phyloP scores from a whole-genome alignment of 2,113 vertebrate species.

The Amphilophus citrinellus region DNA sequence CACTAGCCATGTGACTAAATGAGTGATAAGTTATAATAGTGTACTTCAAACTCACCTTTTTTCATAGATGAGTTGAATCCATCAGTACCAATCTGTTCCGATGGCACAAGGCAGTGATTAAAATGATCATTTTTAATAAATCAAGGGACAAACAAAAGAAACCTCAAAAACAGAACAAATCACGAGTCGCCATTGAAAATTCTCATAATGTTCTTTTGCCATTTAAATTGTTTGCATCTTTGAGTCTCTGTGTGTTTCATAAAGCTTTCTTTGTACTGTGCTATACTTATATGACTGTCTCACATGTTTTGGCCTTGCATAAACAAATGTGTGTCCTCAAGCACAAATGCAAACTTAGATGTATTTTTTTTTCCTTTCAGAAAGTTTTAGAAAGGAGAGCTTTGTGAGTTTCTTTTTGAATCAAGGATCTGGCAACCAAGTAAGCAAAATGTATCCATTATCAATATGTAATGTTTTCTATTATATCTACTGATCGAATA shows the following conservation, averaged over 20 bases:
- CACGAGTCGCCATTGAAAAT: neutral
- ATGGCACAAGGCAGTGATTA: neutral
- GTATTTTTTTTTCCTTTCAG: constrained; percentile 63
- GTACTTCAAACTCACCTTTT: neutral
- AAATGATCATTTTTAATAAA: neutral
- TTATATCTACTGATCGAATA: neutral
- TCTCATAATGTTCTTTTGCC: constrained; percentile 13
- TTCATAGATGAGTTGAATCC: neutral
- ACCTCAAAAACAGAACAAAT: neutral
- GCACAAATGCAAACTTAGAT: neutral
- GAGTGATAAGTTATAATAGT: fast-evolving
- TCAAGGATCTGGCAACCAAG: constrained; percentile 75
- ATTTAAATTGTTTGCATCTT: constrained; percentile 18
- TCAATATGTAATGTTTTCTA: neutral
- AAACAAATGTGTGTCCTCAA: constrained; percentile 13
- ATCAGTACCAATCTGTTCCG: neutral
- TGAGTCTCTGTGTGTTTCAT: neutral
- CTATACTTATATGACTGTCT: constrained; percentile 11
- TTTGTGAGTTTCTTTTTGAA: constrained; percentile 79
- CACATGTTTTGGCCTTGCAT: constrained; percentile 32
- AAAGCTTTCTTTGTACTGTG: neutral
- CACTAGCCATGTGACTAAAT: neutral
- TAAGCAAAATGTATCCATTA: constrained; percentile 32
- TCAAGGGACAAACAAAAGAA: neutral
- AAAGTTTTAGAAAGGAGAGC: constrained; percentile 80